A percentile compares a stretch with the other conserved stretches of the same genome.
phyloP scores from a whole-genome alignment of 2,113 vertebrate species.

The Petaurus breviceps region DNA sequence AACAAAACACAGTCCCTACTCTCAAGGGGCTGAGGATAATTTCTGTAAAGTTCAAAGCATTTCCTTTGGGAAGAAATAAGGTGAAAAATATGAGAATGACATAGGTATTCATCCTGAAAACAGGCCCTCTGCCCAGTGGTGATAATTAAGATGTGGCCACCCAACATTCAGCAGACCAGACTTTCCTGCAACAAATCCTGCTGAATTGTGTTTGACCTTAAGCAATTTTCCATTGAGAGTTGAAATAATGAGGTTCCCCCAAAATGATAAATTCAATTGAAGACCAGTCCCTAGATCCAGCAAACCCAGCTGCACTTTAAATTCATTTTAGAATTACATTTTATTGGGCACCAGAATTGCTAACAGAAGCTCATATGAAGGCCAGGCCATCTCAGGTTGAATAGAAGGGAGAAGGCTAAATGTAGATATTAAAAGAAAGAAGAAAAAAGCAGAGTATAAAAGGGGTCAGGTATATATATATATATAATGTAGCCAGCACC shows the following conservation, averaged over 20 bases:
- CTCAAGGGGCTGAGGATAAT: background rate
- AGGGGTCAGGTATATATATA: accelerated
- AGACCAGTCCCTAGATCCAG: slow-evolving; percentile 7
- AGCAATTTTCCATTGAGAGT: slow-evolving; percentile 76
- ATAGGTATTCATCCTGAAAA: slow-evolving; percentile 87
- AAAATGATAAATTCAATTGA: slow-evolving; percentile 73
- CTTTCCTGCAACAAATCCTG: slow-evolving; percentile 74
- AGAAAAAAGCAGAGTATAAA: accelerated
- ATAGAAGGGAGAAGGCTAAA: background rate
- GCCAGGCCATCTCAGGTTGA: background rate
- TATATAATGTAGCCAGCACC: slow-evolving; percentile 21
- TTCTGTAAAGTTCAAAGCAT: slow-evolving; percentile 51
- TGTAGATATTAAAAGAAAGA: background rate
- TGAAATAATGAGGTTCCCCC: slow-evolving; percentile 75
- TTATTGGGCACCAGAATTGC: slow-evolving; percentile 37
- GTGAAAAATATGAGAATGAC: slow-evolving; percentile 84
- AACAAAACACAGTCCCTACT: background rate
- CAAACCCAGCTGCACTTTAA: slow-evolving; percentile 62
- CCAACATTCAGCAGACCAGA: slow-evolving; percentile 79
- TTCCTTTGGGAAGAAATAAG: slow-evolving; percentile 79
- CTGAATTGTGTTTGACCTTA: slow-evolving; percentile 66
- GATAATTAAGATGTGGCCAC: slow-evolving; percentile 83
- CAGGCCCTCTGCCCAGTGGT: slow-evolving; percentile 78
- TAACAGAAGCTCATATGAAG: slow-evolving; percentile 21
- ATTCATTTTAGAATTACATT: background rate